These are phyloP conservation scores for Strigamia transsilvanica DNA, from an alignment of 2,888 invertebrate species.

Conservation along the genomic window DNA sequence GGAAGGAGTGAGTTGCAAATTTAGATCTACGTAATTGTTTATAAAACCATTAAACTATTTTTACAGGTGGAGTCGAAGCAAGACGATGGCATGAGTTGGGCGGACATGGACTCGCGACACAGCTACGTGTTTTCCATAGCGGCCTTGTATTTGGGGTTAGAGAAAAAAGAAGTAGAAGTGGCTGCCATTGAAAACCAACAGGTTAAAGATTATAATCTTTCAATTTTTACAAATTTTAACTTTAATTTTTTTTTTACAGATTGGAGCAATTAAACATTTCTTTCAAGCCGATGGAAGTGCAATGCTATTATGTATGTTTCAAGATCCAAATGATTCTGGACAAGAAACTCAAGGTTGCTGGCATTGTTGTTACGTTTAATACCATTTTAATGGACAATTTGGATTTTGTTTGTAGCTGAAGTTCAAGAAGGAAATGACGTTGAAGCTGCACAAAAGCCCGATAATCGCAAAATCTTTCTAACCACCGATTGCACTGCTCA, in stretches of 20 bases:
- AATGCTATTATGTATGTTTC: conserved; percentile 17
- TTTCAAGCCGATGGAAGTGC: conserved; percentile 44
- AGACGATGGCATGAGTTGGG: conserved; percentile 36
- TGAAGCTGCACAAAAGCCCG: background rate
- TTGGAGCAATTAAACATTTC: conserved; percentile 10
- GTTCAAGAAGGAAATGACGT: background rate
- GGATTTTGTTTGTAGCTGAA: background rate
- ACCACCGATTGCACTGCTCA: conserved; percentile 3
- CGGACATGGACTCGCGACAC: conserved; percentile 54
- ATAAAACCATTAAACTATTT: background rate
- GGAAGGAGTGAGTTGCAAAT: conserved; percentile 11
- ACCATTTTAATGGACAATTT: background rate
- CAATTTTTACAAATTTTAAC: background rate
- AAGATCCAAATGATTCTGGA: conserved; percentile 33
- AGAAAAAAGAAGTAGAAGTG: conserved; percentile 54
- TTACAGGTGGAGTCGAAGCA: conserved; percentile 6
- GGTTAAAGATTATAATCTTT: conserved; percentile 48
- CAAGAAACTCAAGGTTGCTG: conserved; percentile 10
- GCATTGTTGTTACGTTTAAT: background rate
- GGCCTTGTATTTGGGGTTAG: conserved; percentile 53
- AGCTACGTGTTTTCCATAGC: conserved; percentile 55
- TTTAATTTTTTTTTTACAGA: background rate
- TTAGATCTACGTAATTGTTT: background rate
- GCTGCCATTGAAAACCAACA: conserved; percentile 51
- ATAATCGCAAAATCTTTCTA: conserved; percentile 5